phyloP scores from a whole-genome alignment of 2,888 invertebrate genomes.

The Tetranychus piercei region DNA sequence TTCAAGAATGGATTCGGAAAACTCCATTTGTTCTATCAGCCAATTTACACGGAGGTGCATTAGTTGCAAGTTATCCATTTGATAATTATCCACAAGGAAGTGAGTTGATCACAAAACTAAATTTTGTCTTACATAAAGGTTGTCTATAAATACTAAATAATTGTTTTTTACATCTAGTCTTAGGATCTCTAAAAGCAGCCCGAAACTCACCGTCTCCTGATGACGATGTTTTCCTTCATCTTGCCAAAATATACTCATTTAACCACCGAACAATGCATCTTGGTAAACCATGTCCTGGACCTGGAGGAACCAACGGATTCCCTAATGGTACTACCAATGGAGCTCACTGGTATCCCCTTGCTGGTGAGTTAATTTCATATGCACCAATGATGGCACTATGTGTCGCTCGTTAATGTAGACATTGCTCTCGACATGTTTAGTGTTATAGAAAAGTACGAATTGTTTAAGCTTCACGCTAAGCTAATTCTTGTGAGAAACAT shows the following conservation, averaged over 20 bases:
- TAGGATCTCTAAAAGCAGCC: neutral
- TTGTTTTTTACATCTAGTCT: neutral
- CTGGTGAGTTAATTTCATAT: constrained; percentile 38
- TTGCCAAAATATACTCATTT: constrained; percentile 63
- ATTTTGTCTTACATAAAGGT: neutral
- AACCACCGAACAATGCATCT: constrained; percentile 75
- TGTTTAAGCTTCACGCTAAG: neutral
- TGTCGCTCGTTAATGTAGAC: neutral
- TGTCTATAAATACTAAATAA: neutral
- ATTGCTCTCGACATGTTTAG: neutral
- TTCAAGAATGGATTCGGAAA: constrained; percentile 80
- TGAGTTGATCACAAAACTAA: constrained; percentile 40
- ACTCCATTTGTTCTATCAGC: constrained; percentile 84
- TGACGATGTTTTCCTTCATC: constrained; percentile 71
- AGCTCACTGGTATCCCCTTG: constrained; percentile 76
- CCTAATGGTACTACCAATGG: constrained; percentile 82
- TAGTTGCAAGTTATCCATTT: constrained; percentile 91
- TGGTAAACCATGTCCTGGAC: constrained; percentile 43
- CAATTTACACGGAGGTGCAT: constrained; percentile 78
- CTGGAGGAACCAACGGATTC: constrained; percentile 50
- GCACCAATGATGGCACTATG: no score
- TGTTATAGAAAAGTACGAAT: neutral
- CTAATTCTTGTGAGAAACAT: neutral
- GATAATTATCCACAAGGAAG: constrained; percentile 85
- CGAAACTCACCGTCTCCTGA: constrained; percentile 55